Base-by-base conservation (phyloP, 1,140 invertebrate species). In the Pissodes strobi region DNA sequence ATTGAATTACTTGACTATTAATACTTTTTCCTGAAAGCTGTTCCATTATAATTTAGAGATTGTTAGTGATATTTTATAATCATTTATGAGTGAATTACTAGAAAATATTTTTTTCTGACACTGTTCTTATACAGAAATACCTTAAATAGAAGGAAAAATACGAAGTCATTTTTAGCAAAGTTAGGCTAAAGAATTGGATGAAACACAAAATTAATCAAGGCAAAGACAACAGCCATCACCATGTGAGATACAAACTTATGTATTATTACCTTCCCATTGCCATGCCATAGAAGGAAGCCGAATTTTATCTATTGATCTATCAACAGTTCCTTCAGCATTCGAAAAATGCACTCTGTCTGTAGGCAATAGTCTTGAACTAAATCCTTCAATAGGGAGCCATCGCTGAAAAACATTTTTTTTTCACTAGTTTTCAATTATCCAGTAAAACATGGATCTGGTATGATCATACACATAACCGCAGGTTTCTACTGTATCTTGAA, bases 381-480 rank as follows among this genome's bases (percentile, higher is more conserved):
- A 97, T 17, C 93, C 93, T 79, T 92, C 89, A 25, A 93, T 81
- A n/a, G 93, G 93, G 61, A 92, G 82, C 94, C 94, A 97, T 63
- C 93, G 83, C 85, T 91, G 71, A 30, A 80, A 80, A 61, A 39
- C 2, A 64, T 17, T n/a, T 58, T 23, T 39, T 4, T 21, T 43
- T 0, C 30, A 8, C 13, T 18, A 10, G 23, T 13, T 62, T 10
- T n/a, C n/a, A n/a, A n/a, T n/a, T n/a, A n/a, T n/a, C n/a, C n/a
- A n/a, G n/a, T n/a, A n/a, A n/a, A n/a, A n/a, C n/a, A n/a, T n/a
- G n/a, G n/a, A n/a, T n/a, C n/a, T n/a, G n/a, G n/a, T n/a, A n/a
- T n/a, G n/a, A n/a, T n/a, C n/a, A n/a, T n/a, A n/a, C n/a, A n/a
- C n/a, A n/a, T n/a, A n/a, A n/a, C n/a, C n/a, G n/a, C n/a, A n/a